A percentile compares a stretch with the other conserved stretches of the same genome.
These are phyloP conservation scores for Dinomys branickii DNA, from an alignment of 2,113 vertebrate genomes.

Conservation along the genomic window DNA sequence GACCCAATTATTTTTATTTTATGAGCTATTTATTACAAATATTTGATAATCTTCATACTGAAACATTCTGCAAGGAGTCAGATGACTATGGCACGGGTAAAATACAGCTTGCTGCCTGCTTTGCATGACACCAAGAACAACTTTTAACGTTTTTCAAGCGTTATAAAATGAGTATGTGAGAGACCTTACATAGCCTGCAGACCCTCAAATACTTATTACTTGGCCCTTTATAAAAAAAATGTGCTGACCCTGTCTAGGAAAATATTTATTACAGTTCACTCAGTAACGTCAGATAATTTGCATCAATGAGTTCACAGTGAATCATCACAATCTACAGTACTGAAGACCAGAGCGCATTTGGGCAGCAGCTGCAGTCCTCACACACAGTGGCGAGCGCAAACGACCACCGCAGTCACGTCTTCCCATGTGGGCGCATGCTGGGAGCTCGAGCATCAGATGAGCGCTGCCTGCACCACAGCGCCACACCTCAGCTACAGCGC, in stretches of 20 bases:
- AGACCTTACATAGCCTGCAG: neutral
- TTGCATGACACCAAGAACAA: neutral
- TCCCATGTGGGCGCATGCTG: neutral
- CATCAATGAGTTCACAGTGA: neutral
- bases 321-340: slow-evolving; percentile 21
- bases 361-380: neutral
- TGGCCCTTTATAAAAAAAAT: neutral
- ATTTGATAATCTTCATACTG: slow-evolving; percentile 25
- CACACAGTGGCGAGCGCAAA: neutral
- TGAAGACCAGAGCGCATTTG: neutral
- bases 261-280: neutral
- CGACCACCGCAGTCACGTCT: neutral
- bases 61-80: neutral
- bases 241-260: neutral
- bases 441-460: slow-evolving; percentile 17
- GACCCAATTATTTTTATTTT: slow-evolving; percentile 16
- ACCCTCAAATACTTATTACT: slow-evolving; percentile 1
- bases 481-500: neutral
- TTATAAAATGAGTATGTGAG: neutral
- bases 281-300: neutral
- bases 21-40: slow-evolving; percentile 16
- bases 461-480: neutral
- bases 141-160: slow-evolving; percentile 13
- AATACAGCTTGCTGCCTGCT: neutral
- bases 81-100: neutral